Conservation (phyloP, 2,113 vertebrate genomes). For the Lycaon pictus region DNA sequence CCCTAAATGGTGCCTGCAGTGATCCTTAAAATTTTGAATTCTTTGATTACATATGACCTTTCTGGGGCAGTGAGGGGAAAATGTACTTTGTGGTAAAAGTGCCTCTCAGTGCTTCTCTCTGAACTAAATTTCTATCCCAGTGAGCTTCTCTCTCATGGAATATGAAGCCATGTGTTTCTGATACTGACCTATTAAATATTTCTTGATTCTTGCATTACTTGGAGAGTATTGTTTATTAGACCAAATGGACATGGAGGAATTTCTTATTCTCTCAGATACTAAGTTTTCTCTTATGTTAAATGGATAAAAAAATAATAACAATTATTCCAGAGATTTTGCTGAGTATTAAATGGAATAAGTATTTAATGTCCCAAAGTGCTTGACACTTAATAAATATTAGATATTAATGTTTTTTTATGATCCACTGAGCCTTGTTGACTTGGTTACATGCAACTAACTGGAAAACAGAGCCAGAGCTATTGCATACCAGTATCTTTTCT, state of each 20-base stretch:
- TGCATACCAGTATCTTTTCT: not conserved
- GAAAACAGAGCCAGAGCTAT: not conserved
- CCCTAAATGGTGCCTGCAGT: not conserved
- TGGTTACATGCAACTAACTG: not conserved
- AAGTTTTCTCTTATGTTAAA: not conserved
- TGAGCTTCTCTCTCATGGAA: not conserved
- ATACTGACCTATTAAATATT: not conserved
- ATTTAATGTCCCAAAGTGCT: not conserved
- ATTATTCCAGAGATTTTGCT: not conserved
- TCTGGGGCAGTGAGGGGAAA: not conserved
- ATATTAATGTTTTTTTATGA: not conserved
- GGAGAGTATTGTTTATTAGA: not conserved
- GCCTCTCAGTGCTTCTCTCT: not conserved
- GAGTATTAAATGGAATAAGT: not conserved
- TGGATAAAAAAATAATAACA: not conserved
- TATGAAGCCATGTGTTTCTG: not conserved
- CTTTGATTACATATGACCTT: not conserved
- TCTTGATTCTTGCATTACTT: not conserved
- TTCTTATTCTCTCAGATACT: not conserved
- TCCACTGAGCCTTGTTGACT: not conserved
- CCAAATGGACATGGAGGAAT: not conserved
- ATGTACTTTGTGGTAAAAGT: not conserved
- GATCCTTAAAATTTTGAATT: not conserved
- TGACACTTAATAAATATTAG: conserved; percentile 1
- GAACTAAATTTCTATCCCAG: not conserved